phyloP scores from a whole-genome alignment of 2,888 invertebrate species.

The Sepioteuthis lessoniana region DNA sequence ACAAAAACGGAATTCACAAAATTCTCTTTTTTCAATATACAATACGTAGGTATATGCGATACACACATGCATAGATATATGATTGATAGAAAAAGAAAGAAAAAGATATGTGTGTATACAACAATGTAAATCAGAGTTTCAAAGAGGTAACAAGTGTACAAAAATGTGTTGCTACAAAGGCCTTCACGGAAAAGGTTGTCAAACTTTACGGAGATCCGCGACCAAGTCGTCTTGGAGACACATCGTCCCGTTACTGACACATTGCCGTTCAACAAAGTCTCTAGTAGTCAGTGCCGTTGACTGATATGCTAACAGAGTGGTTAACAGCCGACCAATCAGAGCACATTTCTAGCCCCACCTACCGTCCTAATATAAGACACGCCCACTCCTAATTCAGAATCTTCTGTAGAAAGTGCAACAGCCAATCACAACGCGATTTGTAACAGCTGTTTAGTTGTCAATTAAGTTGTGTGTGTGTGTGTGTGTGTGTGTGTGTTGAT shows the following conservation, averaged over 20 bases:
- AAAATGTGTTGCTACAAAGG: neutral
- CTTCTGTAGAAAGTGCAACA: neutral
- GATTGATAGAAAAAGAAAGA: neutral
- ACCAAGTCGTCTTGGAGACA: neutral
- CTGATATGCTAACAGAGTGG: neutral
- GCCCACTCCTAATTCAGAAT: neutral
- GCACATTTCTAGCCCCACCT: neutral
- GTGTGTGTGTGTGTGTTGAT: neutral
- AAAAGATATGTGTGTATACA: neutral
- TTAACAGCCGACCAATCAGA: neutral
- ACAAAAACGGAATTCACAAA: neutral
- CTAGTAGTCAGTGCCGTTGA: conserved; percentile 11
- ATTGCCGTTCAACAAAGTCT: neutral
- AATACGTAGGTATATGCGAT: neutral
- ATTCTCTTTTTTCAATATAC: neutral
- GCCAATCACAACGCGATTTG: neutral
- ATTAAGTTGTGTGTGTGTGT: neutral
- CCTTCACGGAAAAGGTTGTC: neutral
- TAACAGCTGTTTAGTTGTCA: conserved; percentile 33
- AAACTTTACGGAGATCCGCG: conserved; percentile 6
- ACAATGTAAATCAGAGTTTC: neutral
- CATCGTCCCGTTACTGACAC: conserved; percentile 23
- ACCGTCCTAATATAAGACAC: conserved; percentile 2
- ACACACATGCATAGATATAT: neutral
- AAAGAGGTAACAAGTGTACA: neutral